Base-by-base conservation (phyloP, 2,113 vertebrate genomes). In the Centropus bengalensis region DNA sequence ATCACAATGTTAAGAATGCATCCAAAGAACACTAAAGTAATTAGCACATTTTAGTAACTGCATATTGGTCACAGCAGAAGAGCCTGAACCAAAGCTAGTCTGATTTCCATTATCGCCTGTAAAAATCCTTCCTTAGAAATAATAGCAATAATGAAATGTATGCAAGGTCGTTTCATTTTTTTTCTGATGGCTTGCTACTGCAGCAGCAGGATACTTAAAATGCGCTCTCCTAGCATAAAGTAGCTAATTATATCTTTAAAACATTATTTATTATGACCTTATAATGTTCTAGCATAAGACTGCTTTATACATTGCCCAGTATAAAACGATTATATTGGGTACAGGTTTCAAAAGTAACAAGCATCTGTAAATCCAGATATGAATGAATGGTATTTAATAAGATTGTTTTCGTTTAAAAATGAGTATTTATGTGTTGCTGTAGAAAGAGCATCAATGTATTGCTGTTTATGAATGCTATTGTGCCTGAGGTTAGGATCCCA, bases 401-500 rank as follows among this genome's bases (percentile, higher is more conserved):
- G 98, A 99, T 99, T 98, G 98, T 98, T 99, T 98, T 99, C 97
- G 66, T 98, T 98, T 99, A 98, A 98, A 98, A 99, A 98, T 98
- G 98, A 99, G 98, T 98, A 98, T 99, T 98, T 99, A 98, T 98
- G 98, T 97, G 96, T 97, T 96, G 94, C 96, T 98, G 97, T 97
- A 98, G 98, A 98, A 98, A 98, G 98, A 99, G 98, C 98, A 99
- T 98, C 98, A 98, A 98, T 98, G 98, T 98, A 98, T 98, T 98
- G 97, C 97, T 98, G 98, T 99, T 99, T 99, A 98, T 98, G 98
- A 98, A 98, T 98, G 98, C 99, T 98, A 98, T 99, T 99, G 99
- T 98, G 99, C 99, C 99, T 96, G 98, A 98, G 99, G 99, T 99
- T 98, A 99, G 98, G 98, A 99, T 99, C 98, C 99, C 99, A 98